phyloP scores from a whole-genome alignment of 2,113 vertebrate species.

The Corythornis madagascariensis region DNA sequence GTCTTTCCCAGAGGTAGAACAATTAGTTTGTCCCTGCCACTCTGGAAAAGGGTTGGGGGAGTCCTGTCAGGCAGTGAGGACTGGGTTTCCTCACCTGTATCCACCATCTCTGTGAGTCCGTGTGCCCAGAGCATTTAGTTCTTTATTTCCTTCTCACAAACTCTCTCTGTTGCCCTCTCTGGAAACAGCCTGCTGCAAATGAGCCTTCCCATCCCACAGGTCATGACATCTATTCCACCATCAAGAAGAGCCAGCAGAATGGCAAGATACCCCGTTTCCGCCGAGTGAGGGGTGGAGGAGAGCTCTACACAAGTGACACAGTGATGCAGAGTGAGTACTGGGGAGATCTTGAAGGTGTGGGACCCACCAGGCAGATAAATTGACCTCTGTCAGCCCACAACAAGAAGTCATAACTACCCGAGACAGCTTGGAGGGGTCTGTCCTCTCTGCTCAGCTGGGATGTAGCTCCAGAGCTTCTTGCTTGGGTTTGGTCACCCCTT shows the following conservation, averaged over 20 bases:
- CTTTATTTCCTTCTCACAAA: neutral
- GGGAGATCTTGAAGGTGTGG: rapidly evolving
- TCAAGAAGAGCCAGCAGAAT: constrained; percentile 75
- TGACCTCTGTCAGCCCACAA: neutral
- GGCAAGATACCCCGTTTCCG: constrained; percentile 78
- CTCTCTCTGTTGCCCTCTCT: neutral
- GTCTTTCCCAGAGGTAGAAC: neutral
- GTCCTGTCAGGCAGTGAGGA: too few species aligned
- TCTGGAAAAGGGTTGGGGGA: neutral
- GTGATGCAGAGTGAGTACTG: constrained; percentile 77
- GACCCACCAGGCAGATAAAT: neutral
- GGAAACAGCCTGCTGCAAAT: rapidly evolving
- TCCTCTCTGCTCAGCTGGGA: neutral
- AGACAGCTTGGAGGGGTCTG: neutral
- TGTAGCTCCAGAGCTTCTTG: neutral
- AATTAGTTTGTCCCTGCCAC: neutral
- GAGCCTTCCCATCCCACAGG: neutral
- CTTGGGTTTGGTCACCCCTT: neutral
- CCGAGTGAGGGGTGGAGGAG: constrained; percentile 63
- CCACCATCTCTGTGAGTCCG: neutral
- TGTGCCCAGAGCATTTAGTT: neutral
- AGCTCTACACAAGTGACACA: constrained; percentile 75
- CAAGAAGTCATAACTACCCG: too few species aligned
- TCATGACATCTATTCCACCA: constrained; percentile 76
- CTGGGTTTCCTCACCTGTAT: neutral